Conservation (phyloP, 2,113 vertebrate species). For the Carassius auratus region DNA sequence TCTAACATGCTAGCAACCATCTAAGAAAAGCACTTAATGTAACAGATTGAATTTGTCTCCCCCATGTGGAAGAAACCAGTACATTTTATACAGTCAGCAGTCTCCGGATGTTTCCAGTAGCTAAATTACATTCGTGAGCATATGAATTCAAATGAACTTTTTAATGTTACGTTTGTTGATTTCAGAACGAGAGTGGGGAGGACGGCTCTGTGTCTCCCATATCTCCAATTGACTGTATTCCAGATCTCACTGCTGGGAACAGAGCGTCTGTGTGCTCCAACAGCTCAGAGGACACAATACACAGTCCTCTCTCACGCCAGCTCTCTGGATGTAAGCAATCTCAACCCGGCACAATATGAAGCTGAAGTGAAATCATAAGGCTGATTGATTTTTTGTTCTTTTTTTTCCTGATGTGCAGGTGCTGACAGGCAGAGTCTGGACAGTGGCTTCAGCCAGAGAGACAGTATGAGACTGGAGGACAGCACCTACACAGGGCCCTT, state of each 20-base stretch:
- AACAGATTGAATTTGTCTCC: slow-evolving; percentile 57
- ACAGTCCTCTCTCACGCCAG: slow-evolving; percentile 74
- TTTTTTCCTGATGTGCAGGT: slow-evolving; percentile 60
- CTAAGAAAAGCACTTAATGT: background rate
- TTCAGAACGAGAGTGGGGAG: slow-evolving; percentile 81
- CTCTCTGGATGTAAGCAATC: slow-evolving; percentile 82
- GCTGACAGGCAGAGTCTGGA: slow-evolving; percentile 79
- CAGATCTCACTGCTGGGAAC: slow-evolving; percentile 74
- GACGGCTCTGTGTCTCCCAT: slow-evolving; percentile 76
- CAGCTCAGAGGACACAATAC: slow-evolving; percentile 78
- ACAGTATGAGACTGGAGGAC: slow-evolving; percentile 80
- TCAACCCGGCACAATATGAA: background rate
- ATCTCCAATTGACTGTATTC: slow-evolving; percentile 66
- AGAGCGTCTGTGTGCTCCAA: slow-evolving; percentile 79
- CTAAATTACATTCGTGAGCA: background rate
- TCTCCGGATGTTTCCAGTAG: background rate
- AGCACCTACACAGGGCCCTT: slow-evolving; percentile 86
- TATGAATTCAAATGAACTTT: background rate
- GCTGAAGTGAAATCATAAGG: background rate
- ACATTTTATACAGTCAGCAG: background rate
- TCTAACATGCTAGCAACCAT: background rate
- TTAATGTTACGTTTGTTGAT: background rate
- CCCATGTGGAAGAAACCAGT: slow-evolving; percentile 55
- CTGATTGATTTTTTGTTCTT: background rate
- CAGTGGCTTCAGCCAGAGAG: slow-evolving; percentile 77